Evolutionary conservation across 2,113 vertebrate genomes (phyloP).

Genomic region (Philantomba maxwellii): DNA sequence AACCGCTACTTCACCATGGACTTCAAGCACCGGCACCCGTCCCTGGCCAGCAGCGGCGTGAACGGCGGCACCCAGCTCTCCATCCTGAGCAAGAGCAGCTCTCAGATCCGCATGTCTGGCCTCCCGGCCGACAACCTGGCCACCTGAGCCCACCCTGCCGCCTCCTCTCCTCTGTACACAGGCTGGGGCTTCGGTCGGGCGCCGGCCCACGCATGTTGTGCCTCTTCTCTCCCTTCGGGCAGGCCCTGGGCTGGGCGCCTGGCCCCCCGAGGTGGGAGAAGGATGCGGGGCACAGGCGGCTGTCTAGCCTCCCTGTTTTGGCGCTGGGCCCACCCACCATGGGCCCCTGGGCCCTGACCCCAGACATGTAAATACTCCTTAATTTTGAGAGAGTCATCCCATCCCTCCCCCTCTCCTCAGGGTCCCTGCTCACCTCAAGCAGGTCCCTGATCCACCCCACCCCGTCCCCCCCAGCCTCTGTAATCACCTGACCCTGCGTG

Average conservation of each 20-base stretch:
- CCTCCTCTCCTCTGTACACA: background rate
- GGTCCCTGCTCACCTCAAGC: background rate
- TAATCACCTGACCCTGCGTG: background rate
- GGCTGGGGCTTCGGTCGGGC: background rate
- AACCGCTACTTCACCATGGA: constrained; percentile 99
- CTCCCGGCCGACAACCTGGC: constrained; percentile 94
- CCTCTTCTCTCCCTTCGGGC: constrained; percentile 21
- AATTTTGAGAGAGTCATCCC: background rate
- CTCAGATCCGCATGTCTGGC: constrained; percentile 98
- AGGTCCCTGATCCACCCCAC: background rate
- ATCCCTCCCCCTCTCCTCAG: background rate
- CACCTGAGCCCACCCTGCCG: constrained; percentile 83
- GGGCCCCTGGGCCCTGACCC: background rate
- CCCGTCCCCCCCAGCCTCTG: background rate
- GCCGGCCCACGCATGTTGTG: background rate
- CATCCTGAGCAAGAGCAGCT: constrained; percentile 99
- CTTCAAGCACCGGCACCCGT: constrained; percentile 98
- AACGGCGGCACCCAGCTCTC: constrained; percentile 98
- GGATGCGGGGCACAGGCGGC: background rate
- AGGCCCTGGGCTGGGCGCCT: constrained; percentile 8
- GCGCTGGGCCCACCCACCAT: background rate
- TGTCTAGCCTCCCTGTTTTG: background rate
- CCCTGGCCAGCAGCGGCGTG: constrained; percentile 97
- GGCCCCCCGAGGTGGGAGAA: constrained; percentile 17
- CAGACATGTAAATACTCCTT: constrained; percentile 61